Evolutionary conservation across 2,888 invertebrate genomes (phyloP), one percentile per base, ranked within the genome.

Genomic region (Rhimphoctona megacephalus): DNA sequence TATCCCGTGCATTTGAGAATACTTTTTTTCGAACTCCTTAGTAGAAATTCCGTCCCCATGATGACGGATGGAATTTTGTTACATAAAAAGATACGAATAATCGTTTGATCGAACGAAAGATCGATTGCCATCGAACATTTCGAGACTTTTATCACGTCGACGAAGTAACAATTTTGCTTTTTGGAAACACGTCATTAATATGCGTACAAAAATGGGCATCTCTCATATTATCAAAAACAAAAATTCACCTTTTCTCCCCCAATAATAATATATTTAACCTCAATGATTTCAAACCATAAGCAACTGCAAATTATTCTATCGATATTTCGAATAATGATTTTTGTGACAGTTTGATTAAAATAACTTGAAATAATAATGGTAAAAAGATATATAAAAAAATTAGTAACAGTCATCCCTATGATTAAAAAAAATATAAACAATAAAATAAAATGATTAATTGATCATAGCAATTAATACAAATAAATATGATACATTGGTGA

Each of bases 1-100:
- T 52, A 80, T 79, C 83, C 64, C 79, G 69, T 64, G 69, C 64
- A 83, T 52, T 69, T 72, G n/a, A 22, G 14, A 43, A 19, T 46
- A 57, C 25, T 46, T 80, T 69, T 73, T 67, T 61, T 77, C 54
- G 30, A 25, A 33, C 36, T 57, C 17, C 19, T 57, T 54, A 17
- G 19, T 54, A 72, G 70, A 80, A 80, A 72, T 72, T 14, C 22
- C 39, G 57, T 57, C n/a, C 54, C 19, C 76, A 70, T 22, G 80
- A 80, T 77, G 72, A 72, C 74, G 72, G 39, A 52, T 9, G 33
- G 52, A 49, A 17, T 22, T 30, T 61, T 49, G 69, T 39, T 25
- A 46, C 33, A 69, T 67, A 74, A 79, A 85, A 85, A 85, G 66
- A 81, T 77, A 81, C 22, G 72, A 73, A 30, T 61, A 72, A 85